Evolutionary conservation across 2,888 invertebrate species (phyloP), one percentile per base, ranked within the genome.

Genomic region (Unio pictorum): DNA sequence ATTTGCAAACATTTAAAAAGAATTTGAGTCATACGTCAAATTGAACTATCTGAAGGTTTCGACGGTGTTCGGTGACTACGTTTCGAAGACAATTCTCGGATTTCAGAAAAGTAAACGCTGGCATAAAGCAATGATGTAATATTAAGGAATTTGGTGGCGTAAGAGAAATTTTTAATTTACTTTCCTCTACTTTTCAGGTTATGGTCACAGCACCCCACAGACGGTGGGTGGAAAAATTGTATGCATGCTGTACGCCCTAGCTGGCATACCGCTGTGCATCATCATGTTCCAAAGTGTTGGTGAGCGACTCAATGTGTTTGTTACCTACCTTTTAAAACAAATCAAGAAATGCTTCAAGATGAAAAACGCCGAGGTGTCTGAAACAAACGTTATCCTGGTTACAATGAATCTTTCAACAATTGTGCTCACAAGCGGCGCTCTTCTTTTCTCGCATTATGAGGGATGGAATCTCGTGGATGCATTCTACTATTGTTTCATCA

Each of bases 271-370:
- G 0, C 91, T 99, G 26, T 98, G 98, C 0, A 93, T 99, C 71
- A 96, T 99, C 59, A 99, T 99, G 98, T 99, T 99, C 92, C 99
- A 99, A 91, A 97, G 97, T 86, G 99, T 99, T 79, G 99, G 99
- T 85, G 99, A 99, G 91, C 94, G 99, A 79, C 92, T 99, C 68
- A 99, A 99, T 91, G 98, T 98, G 89, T 96, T 99, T 83, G 97
- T 98, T 0, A 98, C 98, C 0, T 97, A 97, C 18, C 94, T 98
- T n/a, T 96, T 99, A 76, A 92, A 95, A 81, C 93, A 95, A 62
- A 94, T 96, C 30, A 98, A 98, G 88, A 94, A 94, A 79, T 95
- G 96, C 87, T 91, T 96, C 90, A 93, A 94, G 89, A 94, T 95
- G 91, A 93, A 94, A 85, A 94, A 95, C 89, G 78, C 82, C 15